Evolutionary conservation across 2,113 vertebrate species (phyloP), one percentile per base, ranked within the genome.

Genomic region (Heterochromis multidens): DNA sequence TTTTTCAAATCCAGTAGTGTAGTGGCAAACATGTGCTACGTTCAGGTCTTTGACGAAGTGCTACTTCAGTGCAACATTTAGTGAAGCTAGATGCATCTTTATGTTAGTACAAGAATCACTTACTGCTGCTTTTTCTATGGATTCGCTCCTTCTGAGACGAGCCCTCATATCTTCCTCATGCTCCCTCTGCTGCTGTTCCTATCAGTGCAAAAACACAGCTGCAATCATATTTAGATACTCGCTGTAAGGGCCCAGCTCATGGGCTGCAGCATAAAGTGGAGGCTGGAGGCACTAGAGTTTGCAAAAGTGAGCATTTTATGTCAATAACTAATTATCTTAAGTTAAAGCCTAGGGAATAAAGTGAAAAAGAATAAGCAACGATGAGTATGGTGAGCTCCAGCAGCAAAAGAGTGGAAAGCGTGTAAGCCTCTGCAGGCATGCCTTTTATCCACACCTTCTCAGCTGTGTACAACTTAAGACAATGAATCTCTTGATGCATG

Each of bases 81-180:
- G 17, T 52, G 2, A 4, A 14, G 23, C 25, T 31, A 31, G 10
- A 1, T 74, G 46, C 46, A 29, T 49, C 6, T 59, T 54, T 33
- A 7, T 17, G 27, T 14, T n/a, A 17, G 40, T 19, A 74, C 6
- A 17, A 29, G 37, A 37, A 49, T 27, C 6, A 95, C 97, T 96
- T 91, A 97, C 97, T 1, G 95, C 96, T 10, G 97, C 97, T 86
- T 96, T 97, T 89, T 97, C 97, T 23, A 96, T 96, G 77, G 96
- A 96, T 77, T 97, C 95, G 54, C 96, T 96, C 89, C 94, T 94
- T 72, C 83, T 92, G 2, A 95, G 90, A 33, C 95, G 93, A 63
- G 96, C 95, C 83, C 94, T 95, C 96, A 95, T 95, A 13, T 96
- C 93, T 0, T 96, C 96, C 85, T 97, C 95, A 25, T 95, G 96